phyloP scores from a whole-genome alignment of 2,797 vertebrate genomes.

The Lepilemur septentrionalis region DNA sequence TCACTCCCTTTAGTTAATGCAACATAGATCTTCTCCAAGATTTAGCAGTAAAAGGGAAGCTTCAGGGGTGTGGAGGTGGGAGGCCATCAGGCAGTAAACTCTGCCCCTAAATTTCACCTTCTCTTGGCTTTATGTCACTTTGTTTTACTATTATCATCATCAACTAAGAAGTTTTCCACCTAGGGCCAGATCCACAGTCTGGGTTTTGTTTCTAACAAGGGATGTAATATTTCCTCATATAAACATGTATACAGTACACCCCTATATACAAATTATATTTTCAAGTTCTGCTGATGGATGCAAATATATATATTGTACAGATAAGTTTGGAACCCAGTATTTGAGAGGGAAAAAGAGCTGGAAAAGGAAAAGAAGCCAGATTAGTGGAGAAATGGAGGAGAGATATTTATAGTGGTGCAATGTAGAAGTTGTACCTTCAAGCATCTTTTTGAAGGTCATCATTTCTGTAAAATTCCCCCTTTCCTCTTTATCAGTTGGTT shows the following conservation, averaged over 20 bases:
- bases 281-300: background rate
- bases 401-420: background rate
- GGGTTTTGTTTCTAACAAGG: constrained; percentile 37
- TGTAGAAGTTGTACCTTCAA: background rate
- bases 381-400: background rate
- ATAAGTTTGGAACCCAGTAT: background rate
- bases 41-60: background rate
- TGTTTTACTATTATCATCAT: constrained; percentile 19
- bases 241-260: background rate
- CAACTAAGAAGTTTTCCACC: background rate
- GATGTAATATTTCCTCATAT: background rate
- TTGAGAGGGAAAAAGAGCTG: background rate
- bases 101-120: background rate
- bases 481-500: background rate
- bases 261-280: background rate
- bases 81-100: background rate
- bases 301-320: background rate
- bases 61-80: background rate
- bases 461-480: constrained; percentile 4
- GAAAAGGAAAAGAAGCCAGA: background rate
- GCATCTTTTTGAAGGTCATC: background rate
- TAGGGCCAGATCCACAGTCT: background rate
- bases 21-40: background rate
- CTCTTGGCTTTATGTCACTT: background rate
- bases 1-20: background rate